Conservation (phyloP, 2,113 vertebrate genomes). For the Alethe diademata region DNA sequence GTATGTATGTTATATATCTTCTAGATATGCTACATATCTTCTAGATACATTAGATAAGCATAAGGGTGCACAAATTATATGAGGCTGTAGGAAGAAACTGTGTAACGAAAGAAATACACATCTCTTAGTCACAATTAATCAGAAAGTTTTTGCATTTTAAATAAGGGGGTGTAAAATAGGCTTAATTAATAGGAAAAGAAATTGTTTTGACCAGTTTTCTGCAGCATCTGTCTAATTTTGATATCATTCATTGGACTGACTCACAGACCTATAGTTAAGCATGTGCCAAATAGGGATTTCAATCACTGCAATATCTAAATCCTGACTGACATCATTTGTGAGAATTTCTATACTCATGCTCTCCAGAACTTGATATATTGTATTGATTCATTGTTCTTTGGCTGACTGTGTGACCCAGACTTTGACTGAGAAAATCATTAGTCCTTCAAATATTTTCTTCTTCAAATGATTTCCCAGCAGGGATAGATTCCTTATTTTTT, state of each 20-base stretch:
- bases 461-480: background rate
- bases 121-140: background rate
- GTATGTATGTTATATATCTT: no score
- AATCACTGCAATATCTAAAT: background rate
- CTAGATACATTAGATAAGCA: background rate
- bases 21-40: background rate
- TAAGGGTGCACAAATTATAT: background rate
- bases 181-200: background rate
- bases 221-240: background rate
- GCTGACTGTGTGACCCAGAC: background rate
- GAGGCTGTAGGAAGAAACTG: background rate
- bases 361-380: background rate
- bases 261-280: background rate
- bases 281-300: background rate
- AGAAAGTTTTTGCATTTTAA: background rate
- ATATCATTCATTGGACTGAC: background rate
- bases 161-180: background rate
- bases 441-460: background rate
- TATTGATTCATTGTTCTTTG: conserved; percentile 32
- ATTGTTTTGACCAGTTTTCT: background rate
- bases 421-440: conserved; percentile 43
- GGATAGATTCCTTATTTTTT: background rate
- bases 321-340: background rate
- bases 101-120: rapidly evolving
- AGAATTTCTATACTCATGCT: background rate